These are phyloP conservation scores for Cherax quadricarinatus DNA, from an alignment of 1,140 invertebrate species.

Conservation along the genomic window DNA sequence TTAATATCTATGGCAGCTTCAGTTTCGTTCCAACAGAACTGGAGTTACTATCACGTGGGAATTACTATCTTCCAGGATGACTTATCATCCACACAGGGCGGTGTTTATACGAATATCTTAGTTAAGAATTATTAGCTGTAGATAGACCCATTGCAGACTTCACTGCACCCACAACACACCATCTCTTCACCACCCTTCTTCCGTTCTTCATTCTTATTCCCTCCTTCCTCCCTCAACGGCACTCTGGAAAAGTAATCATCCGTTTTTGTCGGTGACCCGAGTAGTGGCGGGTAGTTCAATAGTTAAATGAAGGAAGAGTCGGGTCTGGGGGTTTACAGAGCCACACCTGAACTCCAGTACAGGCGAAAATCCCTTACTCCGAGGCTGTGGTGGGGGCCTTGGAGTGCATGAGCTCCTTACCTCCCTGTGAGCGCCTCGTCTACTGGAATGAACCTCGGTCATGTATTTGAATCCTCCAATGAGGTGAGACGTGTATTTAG, in stretches of 20 bases:
- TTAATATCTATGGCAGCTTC: no score
- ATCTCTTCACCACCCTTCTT: not conserved
- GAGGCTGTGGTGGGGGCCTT: not conserved
- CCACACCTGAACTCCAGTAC: not conserved
- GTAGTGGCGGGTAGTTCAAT: conserved; percentile 44
- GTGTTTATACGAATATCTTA: no score
- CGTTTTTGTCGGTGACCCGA: conserved; percentile 17
- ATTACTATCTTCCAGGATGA: no score
- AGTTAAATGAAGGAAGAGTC: conserved; percentile 23
- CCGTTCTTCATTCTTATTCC: not conserved
- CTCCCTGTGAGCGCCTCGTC: not conserved
- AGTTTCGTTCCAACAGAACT: no score
- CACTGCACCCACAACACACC: no score
- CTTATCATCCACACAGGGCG: no score
- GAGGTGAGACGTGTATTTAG: conserved; percentile 59
- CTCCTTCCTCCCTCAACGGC: not conserved
- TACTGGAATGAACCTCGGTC: conserved; percentile 44
- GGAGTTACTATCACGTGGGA: no score
- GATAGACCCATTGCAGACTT: no score
- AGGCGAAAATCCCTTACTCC: not conserved
- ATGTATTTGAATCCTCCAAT: conserved; percentile 57
- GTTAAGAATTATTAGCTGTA: no score
- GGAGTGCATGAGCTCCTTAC: not conserved
- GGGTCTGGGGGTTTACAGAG: not conserved
- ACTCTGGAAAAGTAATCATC: conserved; percentile 24